Evolutionary conservation across 1,140 invertebrate genomes (phyloP), one percentile per base, ranked within the genome.

Genomic region (Palaemon carinicauda): DNA sequence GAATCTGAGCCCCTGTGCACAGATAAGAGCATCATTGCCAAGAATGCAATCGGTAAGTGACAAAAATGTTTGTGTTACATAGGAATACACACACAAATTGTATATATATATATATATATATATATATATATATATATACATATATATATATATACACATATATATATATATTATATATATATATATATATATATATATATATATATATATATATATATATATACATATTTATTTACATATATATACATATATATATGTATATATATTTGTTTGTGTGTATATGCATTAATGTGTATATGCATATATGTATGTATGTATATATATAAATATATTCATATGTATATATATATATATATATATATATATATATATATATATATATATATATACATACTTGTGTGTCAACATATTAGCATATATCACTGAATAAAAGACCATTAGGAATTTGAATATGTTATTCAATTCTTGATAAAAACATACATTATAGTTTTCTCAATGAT

Each of bases 1-100:
- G 96, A 98, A 92, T 98, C 97, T 52, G 97, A 98, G 90, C 95
- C 97, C 19, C 92, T 98, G 12, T 96, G 96, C 91, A 95, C 96
- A n/a, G 92, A 94, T 17, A 96, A 94, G 88, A 95, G 96, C 88
- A 97, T 98, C 89, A 94, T 97, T 82, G 98, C 97, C 9, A 98
- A 98, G 91, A 98, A 99, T 91, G 96, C 97, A 91, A 98, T 96
- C 91, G 95, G 94, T 92, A 90, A 90, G 90, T 90, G 74, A 51
- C 52, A 24, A 9, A n/a, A 4, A 27, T 74, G 14, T 60, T 60
- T 80, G 21, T 4, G 0, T 41, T 41, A 0, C 12, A 41, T 69
- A 21, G 7, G 12, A 27, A 69, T 12, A 69, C 15, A 69, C 41
- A 41, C 0, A 0, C 41, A 41, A 5, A n/a, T n/a, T n/a, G 3